Evolutionary conservation across 1,140 invertebrate species (phyloP).

Genomic region (Acyrthosiphon pisum): DNA sequence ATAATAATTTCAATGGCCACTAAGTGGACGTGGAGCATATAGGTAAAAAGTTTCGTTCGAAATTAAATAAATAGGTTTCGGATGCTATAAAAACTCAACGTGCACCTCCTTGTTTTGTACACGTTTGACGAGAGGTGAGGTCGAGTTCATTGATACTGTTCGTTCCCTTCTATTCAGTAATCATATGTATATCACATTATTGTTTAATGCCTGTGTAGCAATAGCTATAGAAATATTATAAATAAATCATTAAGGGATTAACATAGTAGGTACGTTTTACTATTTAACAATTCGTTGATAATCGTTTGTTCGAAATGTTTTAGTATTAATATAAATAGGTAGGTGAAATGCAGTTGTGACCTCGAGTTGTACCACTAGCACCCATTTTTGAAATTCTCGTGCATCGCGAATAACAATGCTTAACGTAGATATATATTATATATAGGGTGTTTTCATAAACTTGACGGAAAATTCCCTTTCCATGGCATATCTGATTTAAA

Average conservation of each 20-base stretch:
- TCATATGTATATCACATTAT: background rate
- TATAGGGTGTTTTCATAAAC: no score
- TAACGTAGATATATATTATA: no score
- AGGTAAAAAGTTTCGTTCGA: background rate
- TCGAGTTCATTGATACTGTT: background rate
- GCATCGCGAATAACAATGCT: no score
- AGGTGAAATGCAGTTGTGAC: background rate
- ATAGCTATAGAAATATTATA: background rate
- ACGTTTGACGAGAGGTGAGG: constrained; percentile 36
- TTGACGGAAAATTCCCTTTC: no score
- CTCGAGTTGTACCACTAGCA: background rate
- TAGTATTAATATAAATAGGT: background rate
- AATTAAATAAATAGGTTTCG: constrained; percentile 27
- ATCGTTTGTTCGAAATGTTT: background rate
- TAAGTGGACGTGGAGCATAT: background rate
- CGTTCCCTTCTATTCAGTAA: background rate
- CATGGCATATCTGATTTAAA: no score
- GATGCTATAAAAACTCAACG: constrained; percentile 3
- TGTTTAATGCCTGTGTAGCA: background rate
- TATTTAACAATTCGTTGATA: background rate
- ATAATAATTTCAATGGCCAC: background rate
- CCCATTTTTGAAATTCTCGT: background rate
- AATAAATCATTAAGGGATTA: background rate
- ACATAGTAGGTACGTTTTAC: background rate
- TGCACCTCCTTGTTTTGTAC: constrained; percentile 18